Evolutionary conservation across 1,140 invertebrate genomes (phyloP).

Genomic region (Orchestia grillus): DNA sequence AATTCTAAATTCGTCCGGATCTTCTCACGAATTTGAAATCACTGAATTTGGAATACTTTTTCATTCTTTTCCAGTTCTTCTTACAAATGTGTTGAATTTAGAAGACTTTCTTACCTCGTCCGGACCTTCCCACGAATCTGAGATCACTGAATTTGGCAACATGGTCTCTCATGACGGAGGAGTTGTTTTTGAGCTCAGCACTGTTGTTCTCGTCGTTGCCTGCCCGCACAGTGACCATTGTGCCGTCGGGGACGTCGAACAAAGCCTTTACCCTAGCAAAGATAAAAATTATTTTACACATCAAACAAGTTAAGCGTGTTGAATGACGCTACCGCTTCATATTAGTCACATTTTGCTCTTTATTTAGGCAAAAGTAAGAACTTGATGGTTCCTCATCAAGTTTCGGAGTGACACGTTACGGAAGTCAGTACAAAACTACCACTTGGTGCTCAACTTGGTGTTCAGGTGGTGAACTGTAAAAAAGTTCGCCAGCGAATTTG

Average conservation of each 20-base stretch:
- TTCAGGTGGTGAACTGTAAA: too few relatives aligned
- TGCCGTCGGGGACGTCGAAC: conserved; percentile 92
- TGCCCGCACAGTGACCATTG: conserved; percentile 92
- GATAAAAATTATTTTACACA: neutral
- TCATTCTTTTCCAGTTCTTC: conserved; percentile 2
- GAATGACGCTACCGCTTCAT: too few relatives aligned
- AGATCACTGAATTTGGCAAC: conserved; percentile 98
- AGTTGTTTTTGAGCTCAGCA: conserved; percentile 92
- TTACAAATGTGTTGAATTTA: neutral
- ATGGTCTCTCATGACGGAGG: conserved; percentile 96
- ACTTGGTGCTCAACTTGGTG: too few relatives aligned
- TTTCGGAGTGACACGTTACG: too few relatives aligned
- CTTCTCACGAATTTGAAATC: neutral
- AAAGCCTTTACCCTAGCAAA: conserved; percentile 52
- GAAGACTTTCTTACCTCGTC: conserved; percentile 85
- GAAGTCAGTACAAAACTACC: too few relatives aligned
- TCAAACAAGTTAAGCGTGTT: too few relatives aligned
- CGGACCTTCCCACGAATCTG: conserved; percentile 95
- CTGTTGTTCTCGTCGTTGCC: conserved; percentile 98
- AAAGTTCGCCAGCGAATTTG: too few relatives aligned
- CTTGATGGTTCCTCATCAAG: too few relatives aligned
- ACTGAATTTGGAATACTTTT: neutral
- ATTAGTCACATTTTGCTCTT: too few relatives aligned
- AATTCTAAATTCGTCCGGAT: too few relatives aligned
- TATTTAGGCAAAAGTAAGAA: too few relatives aligned